phyloP scores from a whole-genome alignment of 2,888 invertebrate species.

The Agrotis segetum region DNA sequence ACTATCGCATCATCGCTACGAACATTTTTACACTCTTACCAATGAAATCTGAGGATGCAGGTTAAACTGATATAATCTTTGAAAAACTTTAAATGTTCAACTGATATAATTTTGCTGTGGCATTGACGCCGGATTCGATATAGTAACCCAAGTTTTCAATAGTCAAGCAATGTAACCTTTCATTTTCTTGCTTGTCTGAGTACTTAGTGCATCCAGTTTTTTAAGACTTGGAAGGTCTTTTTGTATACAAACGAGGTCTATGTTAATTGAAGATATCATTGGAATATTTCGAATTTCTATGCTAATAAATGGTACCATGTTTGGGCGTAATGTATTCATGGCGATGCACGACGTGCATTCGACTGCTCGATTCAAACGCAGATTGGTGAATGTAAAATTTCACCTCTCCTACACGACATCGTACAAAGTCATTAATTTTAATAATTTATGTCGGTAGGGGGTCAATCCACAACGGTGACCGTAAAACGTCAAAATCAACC shows the following conservation, averaged over 20 bases:
- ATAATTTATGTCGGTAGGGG: conserved; percentile 55
- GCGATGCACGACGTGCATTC: conserved; percentile 69
- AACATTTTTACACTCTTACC: too few relatives aligned
- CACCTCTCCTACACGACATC: conserved; percentile 62
- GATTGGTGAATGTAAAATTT: conserved; percentile 71
- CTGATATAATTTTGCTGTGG: conserved; percentile 3
- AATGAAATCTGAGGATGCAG: neutral
- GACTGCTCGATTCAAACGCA: conserved; percentile 63
- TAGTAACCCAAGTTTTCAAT: neutral
- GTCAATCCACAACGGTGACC: conserved; percentile 48
- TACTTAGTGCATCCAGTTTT: neutral
- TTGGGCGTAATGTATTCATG: conserved; percentile 79
- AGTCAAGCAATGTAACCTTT: neutral
- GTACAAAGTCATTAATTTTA: conserved; percentile 46
- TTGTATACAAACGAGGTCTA: conserved; percentile 17
- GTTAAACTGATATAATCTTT: neutral
- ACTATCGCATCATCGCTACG: too few relatives aligned
- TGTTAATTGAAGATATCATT: conserved; percentile 41
- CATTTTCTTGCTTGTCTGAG: neutral
- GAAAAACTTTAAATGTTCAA: too few relatives aligned
- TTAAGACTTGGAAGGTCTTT: conserved; percentile 28
- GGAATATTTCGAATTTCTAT: conserved; percentile 75
- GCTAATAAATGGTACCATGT: conserved; percentile 72
- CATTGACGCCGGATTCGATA: neutral
- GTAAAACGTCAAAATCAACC: conserved; percentile 51